Conservation (phyloP, 1,140 invertebrate species). For the Coenobita brevimanus region DNA sequence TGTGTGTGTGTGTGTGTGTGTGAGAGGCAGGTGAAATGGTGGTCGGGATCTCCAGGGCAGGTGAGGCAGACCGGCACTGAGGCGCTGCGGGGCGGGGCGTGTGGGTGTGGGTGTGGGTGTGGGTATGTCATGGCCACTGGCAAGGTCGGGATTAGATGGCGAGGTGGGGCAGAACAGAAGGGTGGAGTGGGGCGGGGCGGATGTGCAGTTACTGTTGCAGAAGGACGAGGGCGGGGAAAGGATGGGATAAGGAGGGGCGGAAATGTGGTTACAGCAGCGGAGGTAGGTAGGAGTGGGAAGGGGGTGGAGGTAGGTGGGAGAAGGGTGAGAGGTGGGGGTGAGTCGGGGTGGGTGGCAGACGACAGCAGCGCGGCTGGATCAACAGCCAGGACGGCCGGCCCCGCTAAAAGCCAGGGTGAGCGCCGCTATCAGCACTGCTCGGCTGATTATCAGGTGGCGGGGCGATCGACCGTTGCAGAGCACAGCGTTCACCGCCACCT, state of each 20-base stretch:
- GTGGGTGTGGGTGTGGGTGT: conserved; percentile 8
- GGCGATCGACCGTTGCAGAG: conserved; percentile 49
- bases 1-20: too few species aligned
- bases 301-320: neutral
- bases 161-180: neutral
- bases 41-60: too few species aligned
- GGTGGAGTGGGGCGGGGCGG: neutral
- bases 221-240: neutral
- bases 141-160: neutral
- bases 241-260: neutral
- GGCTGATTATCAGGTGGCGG: conserved; percentile 48
- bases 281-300: neutral
- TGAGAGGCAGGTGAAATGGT: too few species aligned
- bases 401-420: conserved; percentile 55
- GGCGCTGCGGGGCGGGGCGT: neutral
- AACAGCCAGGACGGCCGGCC: conserved; percentile 42
- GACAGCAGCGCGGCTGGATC: conserved; percentile 36
- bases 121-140: neutral
- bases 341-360: neutral
- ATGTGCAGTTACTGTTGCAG: too few species aligned
- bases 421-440: conserved; percentile 55
- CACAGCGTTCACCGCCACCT: conserved; percentile 37
- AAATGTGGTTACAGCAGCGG: neutral
- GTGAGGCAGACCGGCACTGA: neutral
- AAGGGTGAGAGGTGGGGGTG: neutral